Evolutionary conservation across 1,140 invertebrate species (phyloP), one percentile per base, ranked within the genome.

Genomic region (Lethrus apterus): DNA sequence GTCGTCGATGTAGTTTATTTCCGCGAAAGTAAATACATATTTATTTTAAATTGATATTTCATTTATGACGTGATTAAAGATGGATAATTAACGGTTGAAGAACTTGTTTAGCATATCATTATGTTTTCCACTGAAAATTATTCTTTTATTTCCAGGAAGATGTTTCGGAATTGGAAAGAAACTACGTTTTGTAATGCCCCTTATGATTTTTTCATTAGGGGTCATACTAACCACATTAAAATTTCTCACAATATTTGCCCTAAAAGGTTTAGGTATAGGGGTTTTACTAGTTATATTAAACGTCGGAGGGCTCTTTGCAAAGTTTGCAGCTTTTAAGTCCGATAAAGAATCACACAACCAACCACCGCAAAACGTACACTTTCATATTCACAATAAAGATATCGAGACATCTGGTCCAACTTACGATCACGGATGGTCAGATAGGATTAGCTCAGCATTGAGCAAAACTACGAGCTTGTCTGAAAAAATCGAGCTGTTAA

Each of bases 181-280:
- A 46, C 24, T 63, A 9, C 51, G 51, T 23, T 32, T 57, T 15
- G 43, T 52, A 8, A 60, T 63, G 40, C 57, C 57, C 3, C 30
- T 61, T 11, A 50, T 59, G 15, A 44, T 63, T 7, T 58, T 61
- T 43, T 52, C 51, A 32, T 42, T 61, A 29, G 59, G 59, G 13
- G 56, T 63, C 2, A 63, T 63, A 30, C 40, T 61, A 23, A 63
- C 61, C 11, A 52, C 54, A 14, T 17, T 62, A 29, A 50, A 40
- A 9, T 63, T 63, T 26, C 33, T 63, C 13, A 57, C 58, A 2
- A 46, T 61, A 7, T 60, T 63, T 18, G 46, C 56, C 5, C 17
- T 63, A 20, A 63, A 63, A 45, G 48, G 54, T 60, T 59, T 71
- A 20, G 68, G 42, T 8, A 42, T 62, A n/a, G 43, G 58, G 2